A percentile compares a stretch with the other conserved stretches of the same genome.
Conservation (phyloP, 1,140 invertebrate genomes). For the Gonioctena quinquepunctata region DNA sequence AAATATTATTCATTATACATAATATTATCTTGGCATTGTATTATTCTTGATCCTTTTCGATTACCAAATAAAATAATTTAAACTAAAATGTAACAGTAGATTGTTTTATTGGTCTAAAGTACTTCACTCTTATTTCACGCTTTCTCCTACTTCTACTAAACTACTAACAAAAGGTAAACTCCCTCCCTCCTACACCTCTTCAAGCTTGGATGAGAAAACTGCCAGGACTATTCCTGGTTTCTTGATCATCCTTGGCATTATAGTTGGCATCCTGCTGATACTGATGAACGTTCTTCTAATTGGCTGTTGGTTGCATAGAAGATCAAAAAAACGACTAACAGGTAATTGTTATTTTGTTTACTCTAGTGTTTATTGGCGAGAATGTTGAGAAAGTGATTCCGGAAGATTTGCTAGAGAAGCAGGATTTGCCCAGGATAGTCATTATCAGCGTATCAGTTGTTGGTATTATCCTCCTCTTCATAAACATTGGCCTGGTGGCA, state of each 20-base stretch:
- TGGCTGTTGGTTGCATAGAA: constrained; percentile 82
- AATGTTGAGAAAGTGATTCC: constrained; percentile 61
- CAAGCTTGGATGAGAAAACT: constrained; percentile 55
- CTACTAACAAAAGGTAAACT: constrained; percentile 55
- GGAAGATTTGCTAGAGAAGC: constrained; percentile 67
- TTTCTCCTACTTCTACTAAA: constrained; percentile 24
- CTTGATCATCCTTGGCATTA: constrained; percentile 74
- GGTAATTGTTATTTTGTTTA: constrained; percentile 60
- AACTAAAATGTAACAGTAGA: too few relatives aligned
- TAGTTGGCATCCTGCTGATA: constrained; percentile 72
- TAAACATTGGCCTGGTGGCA: constrained; percentile 81
- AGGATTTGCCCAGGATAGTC: constrained; percentile 74
- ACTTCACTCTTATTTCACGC: constrained; percentile 25
- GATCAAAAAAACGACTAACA: constrained; percentile 73
- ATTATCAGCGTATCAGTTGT: constrained; percentile 82
- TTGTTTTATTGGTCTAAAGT: too few relatives aligned
- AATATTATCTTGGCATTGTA: too few relatives aligned
- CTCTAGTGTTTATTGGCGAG: constrained; percentile 59
- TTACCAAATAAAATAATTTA: too few relatives aligned
- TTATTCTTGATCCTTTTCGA: too few relatives aligned
- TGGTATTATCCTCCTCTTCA: constrained; percentile 74
- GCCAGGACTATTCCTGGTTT: constrained; percentile 61
- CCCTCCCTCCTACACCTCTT: constrained; percentile 55
- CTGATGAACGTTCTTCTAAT: constrained; percentile 84
- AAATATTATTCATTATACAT: too few relatives aligned